A percentile compares a stretch with the other conserved stretches of the same genome.
These are phyloP conservation scores for Hydropsyche tenuis DNA, from an alignment of 1,140 invertebrate species.

Conservation along the genomic window DNA sequence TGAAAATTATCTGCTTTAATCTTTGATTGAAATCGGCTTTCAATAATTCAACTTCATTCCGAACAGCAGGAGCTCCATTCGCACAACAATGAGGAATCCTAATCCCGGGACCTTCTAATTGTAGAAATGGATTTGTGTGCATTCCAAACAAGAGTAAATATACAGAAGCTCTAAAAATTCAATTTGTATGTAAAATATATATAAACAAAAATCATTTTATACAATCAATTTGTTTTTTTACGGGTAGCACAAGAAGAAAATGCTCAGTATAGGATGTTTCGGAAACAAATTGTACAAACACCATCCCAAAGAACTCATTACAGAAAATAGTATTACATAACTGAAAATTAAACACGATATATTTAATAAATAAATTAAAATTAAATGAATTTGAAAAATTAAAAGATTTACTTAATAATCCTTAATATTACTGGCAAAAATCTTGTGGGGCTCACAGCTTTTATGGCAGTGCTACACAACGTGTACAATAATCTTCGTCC, in stretches of 20 bases:
- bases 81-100: constrained; percentile 74
- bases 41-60: constrained; percentile 85
- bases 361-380: constrained; percentile 20
- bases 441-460: constrained; percentile 53
- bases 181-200: not conserved
- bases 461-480: constrained; percentile 52
- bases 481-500: constrained; percentile 78
- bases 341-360: constrained; percentile 53
- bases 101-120: constrained; percentile 61
- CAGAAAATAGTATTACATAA: constrained; percentile 62
- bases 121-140: constrained; percentile 73
- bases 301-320: constrained; percentile 65
- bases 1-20: constrained; percentile 89
- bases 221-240: constrained; percentile 60
- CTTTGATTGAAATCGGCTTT: constrained; percentile 87
- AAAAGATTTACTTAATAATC: constrained; percentile 55
- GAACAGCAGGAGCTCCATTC: constrained; percentile 71
- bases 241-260: constrained; percentile 88
- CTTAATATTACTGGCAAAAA: constrained; percentile 56
- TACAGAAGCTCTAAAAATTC: constrained; percentile 70
- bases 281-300: constrained; percentile 76
- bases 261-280: constrained; percentile 74
- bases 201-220: not conserved
- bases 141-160: constrained; percentile 87
- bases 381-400: constrained; percentile 23